A percentile compares a stretch with the other conserved stretches of the same genome.
Conservation (phyloP, 2,888 invertebrate genomes). For the Napeogenes sylphis region DNA sequence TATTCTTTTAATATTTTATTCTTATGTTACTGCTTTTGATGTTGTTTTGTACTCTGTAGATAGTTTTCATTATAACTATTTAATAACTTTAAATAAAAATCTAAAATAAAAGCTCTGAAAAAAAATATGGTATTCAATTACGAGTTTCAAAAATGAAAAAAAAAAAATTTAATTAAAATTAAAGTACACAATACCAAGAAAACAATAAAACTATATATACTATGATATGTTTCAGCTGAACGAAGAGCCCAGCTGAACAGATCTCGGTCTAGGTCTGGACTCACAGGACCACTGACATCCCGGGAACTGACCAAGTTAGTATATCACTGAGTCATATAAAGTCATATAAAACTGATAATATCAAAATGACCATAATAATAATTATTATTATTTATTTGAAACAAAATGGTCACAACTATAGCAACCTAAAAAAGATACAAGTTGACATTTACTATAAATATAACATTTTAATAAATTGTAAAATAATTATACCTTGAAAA, state of each 20-base stretch:
- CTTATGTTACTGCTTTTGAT: slow-evolving; percentile 30
- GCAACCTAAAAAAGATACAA: too few species aligned
- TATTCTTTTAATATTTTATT: background rate
- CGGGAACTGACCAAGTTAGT: slow-evolving; percentile 83
- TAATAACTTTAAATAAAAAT: background rate
- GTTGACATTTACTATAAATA: too few species aligned
- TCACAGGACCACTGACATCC: slow-evolving; percentile 80
- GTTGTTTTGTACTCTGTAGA: slow-evolving; percentile 32
- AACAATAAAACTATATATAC: slow-evolving; percentile 1
- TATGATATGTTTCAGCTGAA: slow-evolving; percentile 81
- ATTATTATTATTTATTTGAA: too few species aligned
- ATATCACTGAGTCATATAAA: background rate
- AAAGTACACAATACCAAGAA: too few species aligned
- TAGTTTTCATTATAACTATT: background rate
- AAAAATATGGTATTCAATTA: too few species aligned
- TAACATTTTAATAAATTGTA: too few species aligned
- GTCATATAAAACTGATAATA: too few species aligned
- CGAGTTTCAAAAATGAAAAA: too few species aligned
- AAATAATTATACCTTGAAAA: too few species aligned
- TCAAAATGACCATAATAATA: too few species aligned
- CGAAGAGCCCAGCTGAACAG: slow-evolving; percentile 92
- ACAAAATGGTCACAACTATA: too few species aligned
- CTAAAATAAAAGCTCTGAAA: background rate
- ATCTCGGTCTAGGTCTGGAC: slow-evolving; percentile 89
- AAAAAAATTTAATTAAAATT: too few species aligned